Conservation (phyloP, 1,140 invertebrate genomes). For the Nautilus pompilius region DNA sequence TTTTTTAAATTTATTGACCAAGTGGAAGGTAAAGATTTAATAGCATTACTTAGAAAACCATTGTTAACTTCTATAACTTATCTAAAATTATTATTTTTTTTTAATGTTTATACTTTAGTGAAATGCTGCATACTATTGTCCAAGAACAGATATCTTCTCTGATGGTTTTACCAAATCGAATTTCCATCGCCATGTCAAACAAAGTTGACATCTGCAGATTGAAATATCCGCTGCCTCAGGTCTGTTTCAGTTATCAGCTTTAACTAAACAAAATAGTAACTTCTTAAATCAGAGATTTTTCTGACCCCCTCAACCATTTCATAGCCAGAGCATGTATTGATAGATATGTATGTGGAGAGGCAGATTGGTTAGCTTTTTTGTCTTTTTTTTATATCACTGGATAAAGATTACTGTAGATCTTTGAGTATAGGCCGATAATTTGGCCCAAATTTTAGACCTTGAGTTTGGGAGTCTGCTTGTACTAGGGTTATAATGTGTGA, state of each 20-base stretch:
- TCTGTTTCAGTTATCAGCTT: too few species aligned
- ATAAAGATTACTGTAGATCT: neutral
- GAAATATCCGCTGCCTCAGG: conserved; percentile 84
- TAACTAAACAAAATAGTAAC: too few species aligned
- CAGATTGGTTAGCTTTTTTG: too few species aligned
- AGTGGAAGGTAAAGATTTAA: too few species aligned
- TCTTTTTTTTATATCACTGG: neutral
- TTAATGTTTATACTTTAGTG: conserved; percentile 57
- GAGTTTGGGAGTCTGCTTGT: too few species aligned
- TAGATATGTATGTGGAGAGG: neutral
- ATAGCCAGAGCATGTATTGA: neutral
- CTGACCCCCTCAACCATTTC: neutral
- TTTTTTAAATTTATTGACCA: too few species aligned
- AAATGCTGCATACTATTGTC: conserved; percentile 81
- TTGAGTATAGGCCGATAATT: too few species aligned
- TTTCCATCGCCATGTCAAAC: conserved; percentile 79
- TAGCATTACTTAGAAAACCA: too few species aligned
- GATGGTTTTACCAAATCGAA: conserved; percentile 91
- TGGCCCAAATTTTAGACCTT: too few species aligned
- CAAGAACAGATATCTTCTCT: conserved; percentile 84
- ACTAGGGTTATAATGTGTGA: too few species aligned
- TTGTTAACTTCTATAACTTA: too few species aligned
- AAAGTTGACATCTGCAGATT: conserved; percentile 74
- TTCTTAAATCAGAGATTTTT: too few species aligned
- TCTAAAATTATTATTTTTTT: conserved; percentile 4